These are phyloP conservation scores for Drosophila persimilis DNA, from an alignment of 1,140 invertebrate genomes.

Conservation along the genomic window DNA sequence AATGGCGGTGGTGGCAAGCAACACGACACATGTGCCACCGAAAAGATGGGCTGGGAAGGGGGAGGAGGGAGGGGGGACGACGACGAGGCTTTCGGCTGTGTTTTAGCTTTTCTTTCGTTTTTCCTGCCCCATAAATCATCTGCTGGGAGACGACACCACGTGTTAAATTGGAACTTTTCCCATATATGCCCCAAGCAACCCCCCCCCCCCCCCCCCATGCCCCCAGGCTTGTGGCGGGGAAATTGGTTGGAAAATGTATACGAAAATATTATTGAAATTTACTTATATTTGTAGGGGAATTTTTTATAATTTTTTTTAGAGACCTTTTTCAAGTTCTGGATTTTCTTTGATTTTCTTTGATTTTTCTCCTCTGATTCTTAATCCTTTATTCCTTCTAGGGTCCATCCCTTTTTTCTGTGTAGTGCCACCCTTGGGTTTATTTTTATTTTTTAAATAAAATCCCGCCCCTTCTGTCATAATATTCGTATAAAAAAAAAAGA, in stretches of 20 bases:
- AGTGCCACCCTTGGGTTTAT: background rate
- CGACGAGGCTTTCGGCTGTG: conserved; percentile 9
- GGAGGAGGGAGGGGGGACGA: background rate
- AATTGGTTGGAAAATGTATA: conserved; percentile 21
- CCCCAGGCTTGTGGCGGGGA: background rate
- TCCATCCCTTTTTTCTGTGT: conserved; percentile 4
- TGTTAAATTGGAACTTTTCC: conserved; percentile 77
- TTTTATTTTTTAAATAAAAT: conserved; percentile 16
- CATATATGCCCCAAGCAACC: conserved; percentile 25
- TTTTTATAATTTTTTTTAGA: too few relatives aligned
- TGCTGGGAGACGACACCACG: conserved; percentile 63
- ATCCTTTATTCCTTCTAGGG: background rate
- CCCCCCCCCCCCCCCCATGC: conserved; percentile 7
- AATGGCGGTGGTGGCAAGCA: conserved; percentile 25
- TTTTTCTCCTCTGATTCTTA: conserved; percentile 6
- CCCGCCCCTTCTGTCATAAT: conserved; percentile 50
- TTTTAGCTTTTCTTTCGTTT: conserved; percentile 59
- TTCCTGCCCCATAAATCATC: conserved; percentile 61
- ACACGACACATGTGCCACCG: conserved; percentile 13
- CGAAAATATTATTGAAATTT: background rate
- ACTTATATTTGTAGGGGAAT: too few relatives aligned
- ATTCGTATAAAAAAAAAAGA: background rate
- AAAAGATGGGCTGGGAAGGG: background rate
- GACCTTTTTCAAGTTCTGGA: too few relatives aligned
- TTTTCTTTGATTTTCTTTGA: background rate